These are phyloP conservation scores for Antheraea assamensis DNA, from an alignment of 2,888 invertebrate genomes.

Conservation along the genomic window DNA sequence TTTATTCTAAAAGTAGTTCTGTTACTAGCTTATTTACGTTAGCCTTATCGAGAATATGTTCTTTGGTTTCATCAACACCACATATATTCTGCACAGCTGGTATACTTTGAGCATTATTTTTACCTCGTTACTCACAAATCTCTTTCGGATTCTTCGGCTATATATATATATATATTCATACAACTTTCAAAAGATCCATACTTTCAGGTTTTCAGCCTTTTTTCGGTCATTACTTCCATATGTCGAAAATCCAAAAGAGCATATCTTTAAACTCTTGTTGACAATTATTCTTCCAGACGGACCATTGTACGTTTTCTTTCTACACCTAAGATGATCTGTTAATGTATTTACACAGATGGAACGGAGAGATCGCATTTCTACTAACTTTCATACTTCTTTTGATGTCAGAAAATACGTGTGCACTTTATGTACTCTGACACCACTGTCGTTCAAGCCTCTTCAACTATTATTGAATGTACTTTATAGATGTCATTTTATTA, in stretches of 20 bases:
- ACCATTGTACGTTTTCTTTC: neutral
- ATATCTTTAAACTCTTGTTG: no score
- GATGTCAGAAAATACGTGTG: neutral
- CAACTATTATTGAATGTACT: neutral
- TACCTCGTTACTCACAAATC: neutral
- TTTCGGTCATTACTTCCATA: no score
- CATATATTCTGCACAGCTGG: neutral
- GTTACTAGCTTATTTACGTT: slow-evolving; percentile 11
- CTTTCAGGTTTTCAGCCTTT: no score
- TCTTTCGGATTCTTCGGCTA: neutral
- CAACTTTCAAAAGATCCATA: neutral
- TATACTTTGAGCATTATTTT: neutral
- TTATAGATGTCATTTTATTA: no score
- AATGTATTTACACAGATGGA: neutral
- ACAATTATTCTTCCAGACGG: no score
- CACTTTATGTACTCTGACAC: neutral
- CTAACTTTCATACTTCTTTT: neutral
- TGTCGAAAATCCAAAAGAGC: no score
- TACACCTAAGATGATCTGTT: neutral
- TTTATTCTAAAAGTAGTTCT: slow-evolving; percentile 10
- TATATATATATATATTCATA: neutral
- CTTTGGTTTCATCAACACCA: neutral
- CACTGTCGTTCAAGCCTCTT: neutral
- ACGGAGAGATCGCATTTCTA: neutral
- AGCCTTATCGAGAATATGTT: neutral